A percentile compares a stretch with the other conserved stretches of the same genome.
Conservation (phyloP, 2,888 invertebrate species). For the Conistra vaccinii region DNA sequence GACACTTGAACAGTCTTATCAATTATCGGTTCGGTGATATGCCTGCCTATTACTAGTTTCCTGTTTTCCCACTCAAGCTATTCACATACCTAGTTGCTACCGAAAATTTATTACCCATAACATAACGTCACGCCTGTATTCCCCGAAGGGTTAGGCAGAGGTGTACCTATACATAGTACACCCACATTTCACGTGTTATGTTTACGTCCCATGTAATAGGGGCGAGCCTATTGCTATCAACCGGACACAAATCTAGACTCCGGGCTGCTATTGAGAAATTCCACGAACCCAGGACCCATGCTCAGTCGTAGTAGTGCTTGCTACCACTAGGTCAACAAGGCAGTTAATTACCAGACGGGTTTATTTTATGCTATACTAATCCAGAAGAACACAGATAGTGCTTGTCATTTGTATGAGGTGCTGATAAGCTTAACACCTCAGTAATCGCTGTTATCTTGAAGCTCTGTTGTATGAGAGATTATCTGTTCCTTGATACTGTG, state of each 20-base stretch:
- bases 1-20: background rate
- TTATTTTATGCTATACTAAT: background rate
- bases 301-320: no score
- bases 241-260: no score
- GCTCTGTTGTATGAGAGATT: constrained; percentile 38
- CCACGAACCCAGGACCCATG: no score
- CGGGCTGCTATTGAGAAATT: no score
- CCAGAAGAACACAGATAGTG: constrained; percentile 22
- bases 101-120: background rate
- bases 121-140: background rate
- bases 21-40: background rate
- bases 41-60: background rate
- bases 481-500: constrained; percentile 27
- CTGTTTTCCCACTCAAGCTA: background rate
- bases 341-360: no score
- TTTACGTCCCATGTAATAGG: no score
- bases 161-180: no score
- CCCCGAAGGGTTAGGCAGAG: background rate
- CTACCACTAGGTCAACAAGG: no score
- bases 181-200: no score
- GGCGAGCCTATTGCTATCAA: no score
- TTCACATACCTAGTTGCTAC: background rate
- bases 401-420: constrained; percentile 2
- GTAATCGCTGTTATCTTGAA: constrained; percentile 41
- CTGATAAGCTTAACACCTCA: constrained; percentile 38